phyloP scores from a whole-genome alignment of 1,140 invertebrate genomes.

The Polypedilum pembai region DNA sequence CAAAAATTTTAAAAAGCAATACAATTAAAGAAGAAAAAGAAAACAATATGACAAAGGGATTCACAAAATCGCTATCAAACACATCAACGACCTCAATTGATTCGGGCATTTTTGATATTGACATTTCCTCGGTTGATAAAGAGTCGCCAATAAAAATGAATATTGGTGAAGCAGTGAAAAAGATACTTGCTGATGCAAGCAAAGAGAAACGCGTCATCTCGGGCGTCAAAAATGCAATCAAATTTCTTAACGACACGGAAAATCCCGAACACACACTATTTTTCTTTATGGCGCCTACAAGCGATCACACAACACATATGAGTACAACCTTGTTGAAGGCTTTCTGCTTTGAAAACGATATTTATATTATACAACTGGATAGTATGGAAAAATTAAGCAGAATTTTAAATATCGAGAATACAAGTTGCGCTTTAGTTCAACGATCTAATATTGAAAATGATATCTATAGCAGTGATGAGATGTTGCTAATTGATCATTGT shows the following conservation, averaged over 20 bases:
- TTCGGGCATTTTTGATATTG: background rate
- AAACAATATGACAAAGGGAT: background rate
- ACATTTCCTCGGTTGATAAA: background rate
- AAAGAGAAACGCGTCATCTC: background rate
- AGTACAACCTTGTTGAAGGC: conserved; percentile 60
- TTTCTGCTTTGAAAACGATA: conserved; percentile 61
- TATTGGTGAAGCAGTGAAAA: background rate
- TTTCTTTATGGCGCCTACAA: conserved; percentile 53
- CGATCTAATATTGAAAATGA: conserved; percentile 46
- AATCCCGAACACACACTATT: conserved; percentile 53
- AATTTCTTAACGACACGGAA: conserved; percentile 37
- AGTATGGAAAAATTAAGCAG: conserved; percentile 48
- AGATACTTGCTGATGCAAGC: background rate
- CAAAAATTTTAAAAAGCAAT: conserved; percentile 13
- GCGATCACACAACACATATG: conserved; percentile 59
- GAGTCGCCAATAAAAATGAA: background rate
- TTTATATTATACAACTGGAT: conserved; percentile 53
- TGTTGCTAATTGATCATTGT: conserved; percentile 49
- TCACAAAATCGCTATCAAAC: background rate
- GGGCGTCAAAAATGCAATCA: background rate
- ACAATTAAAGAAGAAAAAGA: background rate
- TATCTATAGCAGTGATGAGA: conserved; percentile 46
- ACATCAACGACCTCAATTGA: background rate
- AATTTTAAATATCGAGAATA: conserved; percentile 43
- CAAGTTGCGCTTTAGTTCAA: conserved; percentile 49